Conservation (phyloP, 2,888 invertebrate genomes). For the Leucoptera coffeella region DNA sequence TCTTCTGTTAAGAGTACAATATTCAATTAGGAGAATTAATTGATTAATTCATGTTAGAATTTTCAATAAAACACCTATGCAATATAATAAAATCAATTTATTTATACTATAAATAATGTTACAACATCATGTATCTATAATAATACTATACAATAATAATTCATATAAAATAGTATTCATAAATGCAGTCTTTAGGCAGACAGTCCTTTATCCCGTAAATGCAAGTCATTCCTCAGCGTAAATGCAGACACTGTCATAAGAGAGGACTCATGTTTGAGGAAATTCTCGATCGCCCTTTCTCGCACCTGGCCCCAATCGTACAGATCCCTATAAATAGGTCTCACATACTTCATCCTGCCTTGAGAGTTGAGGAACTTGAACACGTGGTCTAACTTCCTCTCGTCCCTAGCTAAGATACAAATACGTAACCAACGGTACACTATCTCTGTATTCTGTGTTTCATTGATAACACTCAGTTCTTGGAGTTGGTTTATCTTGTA, state of each 20-base stretch:
- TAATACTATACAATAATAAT: too few relatives aligned
- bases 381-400: slow-evolving; percentile 58
- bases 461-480: slow-evolving; percentile 57
- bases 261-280: slow-evolving; percentile 57
- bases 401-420: slow-evolving; percentile 68
- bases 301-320: slow-evolving; percentile 72
- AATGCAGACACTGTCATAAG: slow-evolving; percentile 84
- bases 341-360: slow-evolving; percentile 88
- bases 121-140: too few relatives aligned
- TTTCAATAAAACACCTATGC: too few relatives aligned
- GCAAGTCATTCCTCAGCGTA: slow-evolving; percentile 70
- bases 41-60: too few relatives aligned
- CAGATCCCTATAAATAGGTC: slow-evolving; percentile 82
- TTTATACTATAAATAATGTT: too few relatives aligned
- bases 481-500: slow-evolving; percentile 57
- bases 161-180: too few relatives aligned
- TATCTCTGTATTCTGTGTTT: slow-evolving; percentile 73
- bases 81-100: too few relatives aligned
- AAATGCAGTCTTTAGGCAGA: too few relatives aligned
- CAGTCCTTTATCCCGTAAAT: slow-evolving; percentile 17
- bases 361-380: slow-evolving; percentile 75
- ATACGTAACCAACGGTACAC: slow-evolving; percentile 71
- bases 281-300: slow-evolving; percentile 64
- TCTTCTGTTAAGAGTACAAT: too few relatives aligned
- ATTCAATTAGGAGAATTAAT: too few relatives aligned